Evolutionary conservation across 2,888 invertebrate genomes (phyloP).

Genomic region (Polyommatus icarus): DNA sequence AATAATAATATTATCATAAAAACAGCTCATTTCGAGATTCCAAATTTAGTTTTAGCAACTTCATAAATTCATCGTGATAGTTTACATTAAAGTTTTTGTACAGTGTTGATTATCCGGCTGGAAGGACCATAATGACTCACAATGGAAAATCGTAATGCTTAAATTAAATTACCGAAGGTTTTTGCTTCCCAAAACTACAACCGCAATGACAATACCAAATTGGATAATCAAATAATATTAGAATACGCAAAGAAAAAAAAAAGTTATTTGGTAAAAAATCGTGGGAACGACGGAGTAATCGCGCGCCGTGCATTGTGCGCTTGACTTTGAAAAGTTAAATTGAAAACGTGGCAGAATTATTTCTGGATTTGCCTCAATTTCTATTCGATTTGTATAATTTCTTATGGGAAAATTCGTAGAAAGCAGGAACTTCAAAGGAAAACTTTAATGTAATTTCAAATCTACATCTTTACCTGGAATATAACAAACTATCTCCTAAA

Average conservation of each 20-base stretch:
- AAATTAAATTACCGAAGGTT: background rate
- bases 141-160: background rate
- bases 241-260: background rate
- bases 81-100: background rate
- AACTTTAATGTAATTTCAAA: background rate
- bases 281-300: background rate
- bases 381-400: background rate
- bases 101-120: background rate
- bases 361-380: constrained; percentile 19
- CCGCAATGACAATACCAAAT: constrained; percentile 7
- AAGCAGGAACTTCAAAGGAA: background rate
- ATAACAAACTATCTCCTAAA: background rate
- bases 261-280: background rate
- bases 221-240: constrained; percentile 21
- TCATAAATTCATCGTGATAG: background rate
- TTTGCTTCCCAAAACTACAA: background rate
- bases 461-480: background rate
- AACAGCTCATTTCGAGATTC: too few species aligned
- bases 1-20: too few species aligned
- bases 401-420: background rate
- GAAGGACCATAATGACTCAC: background rate
- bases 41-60: too few species aligned
- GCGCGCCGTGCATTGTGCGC: constrained; percentile 9
- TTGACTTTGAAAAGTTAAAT: constrained; percentile 30
- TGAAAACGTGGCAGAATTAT: constrained; percentile 24